Conservation (phyloP, 2,797 vertebrate species). For the Phataginus tricuspis region DNA sequence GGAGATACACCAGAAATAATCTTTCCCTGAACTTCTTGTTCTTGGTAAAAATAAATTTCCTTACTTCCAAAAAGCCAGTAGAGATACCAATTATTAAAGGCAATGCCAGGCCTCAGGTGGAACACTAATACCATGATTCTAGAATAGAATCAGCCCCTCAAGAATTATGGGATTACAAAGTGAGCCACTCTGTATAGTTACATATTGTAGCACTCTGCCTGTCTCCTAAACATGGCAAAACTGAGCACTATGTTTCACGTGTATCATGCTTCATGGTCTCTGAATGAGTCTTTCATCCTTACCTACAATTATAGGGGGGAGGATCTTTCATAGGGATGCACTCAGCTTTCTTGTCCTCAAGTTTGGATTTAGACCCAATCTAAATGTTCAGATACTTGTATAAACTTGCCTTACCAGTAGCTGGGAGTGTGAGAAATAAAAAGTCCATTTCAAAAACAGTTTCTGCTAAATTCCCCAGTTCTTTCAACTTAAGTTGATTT, state of each 20-base stretch:
- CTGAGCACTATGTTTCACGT: not conserved
- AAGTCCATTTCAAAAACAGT: not conserved
- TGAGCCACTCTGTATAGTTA: not conserved
- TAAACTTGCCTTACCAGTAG: not conserved
- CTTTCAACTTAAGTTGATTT: not conserved
- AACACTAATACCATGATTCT: not conserved
- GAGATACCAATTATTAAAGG: not conserved
- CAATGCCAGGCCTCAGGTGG: too few relatives aligned
- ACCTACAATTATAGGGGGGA: not conserved
- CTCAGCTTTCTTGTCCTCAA: not conserved
- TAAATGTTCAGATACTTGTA: not conserved
- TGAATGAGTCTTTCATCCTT: not conserved
- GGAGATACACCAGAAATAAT: not conserved
- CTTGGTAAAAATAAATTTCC: not conserved
- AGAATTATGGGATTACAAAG: not conserved
- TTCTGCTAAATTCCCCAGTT: not conserved
- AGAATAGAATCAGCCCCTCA: not conserved
- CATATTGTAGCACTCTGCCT: not conserved
- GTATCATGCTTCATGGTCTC: not conserved
- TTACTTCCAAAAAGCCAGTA: not conserved
- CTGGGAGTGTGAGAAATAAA: not conserved
- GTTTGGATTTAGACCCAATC: not conserved
- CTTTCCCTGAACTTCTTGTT: not conserved
- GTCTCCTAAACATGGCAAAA: constrained; percentile 30
- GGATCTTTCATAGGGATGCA: not conserved